Base-by-base conservation (phyloP, 2,888 invertebrate genomes). In the Drosophila prolongata region DNA sequence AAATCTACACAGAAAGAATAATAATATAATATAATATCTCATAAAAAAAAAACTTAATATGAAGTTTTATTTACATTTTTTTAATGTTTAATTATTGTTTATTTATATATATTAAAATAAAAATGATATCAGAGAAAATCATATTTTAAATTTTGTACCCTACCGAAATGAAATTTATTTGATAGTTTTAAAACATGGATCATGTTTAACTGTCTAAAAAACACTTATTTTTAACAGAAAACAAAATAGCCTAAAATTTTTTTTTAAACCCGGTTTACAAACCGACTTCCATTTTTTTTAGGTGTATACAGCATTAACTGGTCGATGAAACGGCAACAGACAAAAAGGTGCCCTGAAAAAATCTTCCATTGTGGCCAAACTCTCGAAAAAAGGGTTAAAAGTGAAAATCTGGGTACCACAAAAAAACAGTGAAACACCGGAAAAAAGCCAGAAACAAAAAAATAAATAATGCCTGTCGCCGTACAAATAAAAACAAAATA, bases 341-440 rank as follows among this genome's bases (percentile, higher is more conserved):
- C 66, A 66, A 66, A 54, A 54, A 35, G 49, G 13, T 62, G 62
- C 62, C 34, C 47, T 37, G 44, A 61, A 61, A 37, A 61, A 60
- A 60, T 14, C 37, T 34, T 34, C 44, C 64, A 65, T 52, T 64
- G 66, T 52, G 65, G 43, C 37, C 42, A 8, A 14, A 3, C 55
- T 47, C 68, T 68, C 66, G 38, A 66, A 52, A 56, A 66, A 66
- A 66, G 68, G 68, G 66, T 66, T 55, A 80, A 81, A 81, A 81
- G 80, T 87, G 80, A 81, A 81, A 81, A 81, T 76, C 78, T 62
- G 27, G 30, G 40, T 38, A 34, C 27, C 24, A 56, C 43, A 57
- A 66, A 50, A 50, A 30, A 49, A 11, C 44, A 67, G 1, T 3
- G 27, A 27, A 47, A 44, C 34, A 55, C 42, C 56, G 54, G 42